phyloP scores from a whole-genome alignment of 2,888 invertebrate genomes.

The Entomobrya proxima region DNA sequence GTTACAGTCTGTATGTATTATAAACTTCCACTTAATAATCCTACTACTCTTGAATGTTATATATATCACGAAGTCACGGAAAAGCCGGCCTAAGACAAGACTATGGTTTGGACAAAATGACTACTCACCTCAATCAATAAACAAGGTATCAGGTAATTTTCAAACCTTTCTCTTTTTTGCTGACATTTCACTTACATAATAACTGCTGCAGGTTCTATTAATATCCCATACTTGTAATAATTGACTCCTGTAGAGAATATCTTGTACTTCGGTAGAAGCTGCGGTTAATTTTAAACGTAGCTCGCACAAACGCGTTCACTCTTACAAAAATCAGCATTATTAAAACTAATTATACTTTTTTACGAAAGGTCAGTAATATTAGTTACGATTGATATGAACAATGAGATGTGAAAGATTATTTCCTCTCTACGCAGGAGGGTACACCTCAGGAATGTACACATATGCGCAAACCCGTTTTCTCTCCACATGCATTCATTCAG shows the following conservation, averaged over 20 bases:
- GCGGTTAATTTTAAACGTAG: not conserved
- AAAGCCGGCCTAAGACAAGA: slow-evolving; percentile 3
- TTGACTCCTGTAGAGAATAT: not conserved
- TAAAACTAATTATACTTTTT: not conserved
- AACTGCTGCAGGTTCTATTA: not conserved
- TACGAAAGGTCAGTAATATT: slow-evolving; percentile 33
- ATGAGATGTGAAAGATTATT: slow-evolving; percentile 50
- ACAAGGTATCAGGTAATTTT: slow-evolving; percentile 31
- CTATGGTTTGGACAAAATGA: slow-evolving; percentile 18
- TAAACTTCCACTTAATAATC: slow-evolving; percentile 2
- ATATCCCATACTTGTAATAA: not conserved
- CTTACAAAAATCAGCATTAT: not conserved
- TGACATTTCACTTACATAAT: not conserved
- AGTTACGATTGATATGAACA: slow-evolving; percentile 51
- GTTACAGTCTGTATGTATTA: slow-evolving; percentile 13
- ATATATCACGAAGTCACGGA: not conserved
- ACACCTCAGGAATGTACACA: slow-evolving; percentile 33
- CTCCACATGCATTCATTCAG: not conserved
- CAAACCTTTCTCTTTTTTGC: not conserved
- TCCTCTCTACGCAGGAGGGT: not conserved
- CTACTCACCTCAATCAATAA: slow-evolving; percentile 2
- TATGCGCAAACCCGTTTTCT: not conserved
- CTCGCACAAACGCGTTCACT: not conserved
- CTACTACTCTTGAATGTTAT: slow-evolving; percentile 6
- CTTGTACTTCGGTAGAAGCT: slow-evolving; percentile 12